Base-by-base conservation (phyloP, 2,113 vertebrate species). In the Dendrocopos noguchii region DNA sequence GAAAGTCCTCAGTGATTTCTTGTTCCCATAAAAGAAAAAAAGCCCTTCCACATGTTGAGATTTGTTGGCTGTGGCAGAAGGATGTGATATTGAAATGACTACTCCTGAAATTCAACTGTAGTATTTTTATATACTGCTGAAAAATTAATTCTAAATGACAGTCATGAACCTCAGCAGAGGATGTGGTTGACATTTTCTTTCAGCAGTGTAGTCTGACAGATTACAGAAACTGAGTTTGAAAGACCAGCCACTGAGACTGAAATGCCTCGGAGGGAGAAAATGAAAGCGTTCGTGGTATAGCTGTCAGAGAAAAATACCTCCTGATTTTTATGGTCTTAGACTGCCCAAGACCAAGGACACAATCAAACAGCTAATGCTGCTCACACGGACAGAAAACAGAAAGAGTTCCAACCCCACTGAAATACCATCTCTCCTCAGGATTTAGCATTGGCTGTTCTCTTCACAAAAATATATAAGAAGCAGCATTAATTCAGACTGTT, bases 121-220 rank as follows among this genome's bases (percentile, higher is more conserved):
- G 28, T 63, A 66, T 57, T n/a, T 34, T 56, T 53, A 89, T 4
- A 39, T n/a, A 76, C 67, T 44, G 13, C 24, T 88, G 55, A 90
- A 94, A 95, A 93, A 66, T n/a, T 96, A 94, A 94, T 88, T 84
- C 52, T 78, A 83, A 29, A 55, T 65, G 93, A 95, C 95, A 95
- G 90, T 61, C 59, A n/a, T 47, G 34, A 91, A 90, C 50, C 71
- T 91, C 73, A 86, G 55, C 42, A 88, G 76, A 90, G 21, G 84
- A 68, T 6, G 42, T 24, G 16, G 81, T 10, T 95, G 95, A 92
- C 84, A 79, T 92, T 94, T 87, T 64, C 81, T 95, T 91, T 95
- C 82, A 94, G 79, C 76, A 91, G 74, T 56, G 73, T 36, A 87
- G 24, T 75, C 63, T 60, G 55, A 84, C 57, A 91, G 83, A 96